Percentiles rank a stretch among this genome's conserved stretches.
phyloP scores from a whole-genome alignment of 1,140 invertebrate genomes.

The Mamestra configurata region DNA sequence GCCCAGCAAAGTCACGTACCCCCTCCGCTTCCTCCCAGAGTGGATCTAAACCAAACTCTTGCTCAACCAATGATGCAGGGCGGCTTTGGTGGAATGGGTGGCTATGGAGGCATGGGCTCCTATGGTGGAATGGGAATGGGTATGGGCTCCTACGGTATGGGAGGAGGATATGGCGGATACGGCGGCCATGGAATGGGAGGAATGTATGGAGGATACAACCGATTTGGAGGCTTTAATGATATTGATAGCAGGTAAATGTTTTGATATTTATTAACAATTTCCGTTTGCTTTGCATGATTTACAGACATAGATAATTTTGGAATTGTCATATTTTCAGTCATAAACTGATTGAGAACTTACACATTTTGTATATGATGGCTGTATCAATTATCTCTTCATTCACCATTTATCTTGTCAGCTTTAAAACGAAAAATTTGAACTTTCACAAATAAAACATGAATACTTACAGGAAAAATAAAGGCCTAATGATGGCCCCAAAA shows the following conservation, averaged over 20 bases:
- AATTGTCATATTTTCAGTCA: no score
- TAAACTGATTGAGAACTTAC: no score
- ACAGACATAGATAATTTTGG: no score
- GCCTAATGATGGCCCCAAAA: no score
- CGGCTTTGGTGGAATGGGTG: conserved; percentile 26
- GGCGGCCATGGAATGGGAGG: conserved; percentile 82
- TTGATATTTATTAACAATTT: background rate
- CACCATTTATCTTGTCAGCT: no score
- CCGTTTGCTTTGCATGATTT: background rate
- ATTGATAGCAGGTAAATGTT: conserved; percentile 89
- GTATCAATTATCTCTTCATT: no score
- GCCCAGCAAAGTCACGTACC: conserved; percentile 55
- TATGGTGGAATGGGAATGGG: conserved; percentile 26
- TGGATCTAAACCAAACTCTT: conserved; percentile 66
- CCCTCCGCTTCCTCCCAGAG: conserved; percentile 74
- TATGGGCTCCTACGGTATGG: conserved; percentile 64
- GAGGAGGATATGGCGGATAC: conserved; percentile 77
- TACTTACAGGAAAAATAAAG: no score
- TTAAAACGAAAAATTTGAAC: no score
- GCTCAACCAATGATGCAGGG: conserved; percentile 54
- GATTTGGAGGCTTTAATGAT: conserved; percentile 88
- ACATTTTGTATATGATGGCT: no score
- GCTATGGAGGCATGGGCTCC: conserved; percentile 16
- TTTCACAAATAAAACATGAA: no score
- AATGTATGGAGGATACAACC: conserved; percentile 79